Evolutionary conservation across 2,797 vertebrate species (phyloP), one percentile per base, ranked within the genome.

Genomic region (Channa striata): DNA sequence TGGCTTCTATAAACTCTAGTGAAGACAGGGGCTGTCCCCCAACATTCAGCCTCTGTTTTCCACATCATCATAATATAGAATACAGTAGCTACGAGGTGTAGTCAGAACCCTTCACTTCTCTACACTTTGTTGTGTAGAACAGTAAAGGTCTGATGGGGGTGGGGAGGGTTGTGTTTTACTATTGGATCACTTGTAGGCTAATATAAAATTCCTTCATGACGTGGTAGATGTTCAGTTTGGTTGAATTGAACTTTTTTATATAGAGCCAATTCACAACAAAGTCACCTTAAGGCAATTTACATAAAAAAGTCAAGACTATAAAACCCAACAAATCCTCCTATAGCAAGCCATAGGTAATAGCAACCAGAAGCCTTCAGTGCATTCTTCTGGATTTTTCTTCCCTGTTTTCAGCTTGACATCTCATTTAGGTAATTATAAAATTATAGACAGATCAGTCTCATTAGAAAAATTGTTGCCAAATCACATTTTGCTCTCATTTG

Each of bases 401-500:
- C n/a, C 37, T 66, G 78, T 66, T 77, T 37, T 60, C 39, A 68
- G 50, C 58, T 53, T 67, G 59, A 79, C 64, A 63, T 65, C 23
- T 68, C 30, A 11, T 44, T 58, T 8, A 13, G 74, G 68, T 83
- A 62, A 72, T 86, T 83, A 70, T 73, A 34, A 78, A 77, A 73
- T 86, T 59, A 68, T 73, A 50, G 60, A 73, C 73, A 69, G 33
- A 17, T 60, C 74, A 25, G 33, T 64, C 42, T 79, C 40, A 59
- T 60, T 71, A 75, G 72, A 70, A 83, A 67, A 34, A 49, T 14
- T 25, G 30, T 80, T 80, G 64, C 68, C 37, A 73, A 83, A 86
- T 87, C 69, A 80, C 62, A 90, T 89, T 83, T 77, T 36, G 21
- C 76, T 73, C 72, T 78, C 59, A 81, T 86, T 87, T 85, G n/a